Evolutionary conservation across 1,140 invertebrate species (phyloP), one percentile per base, ranked within the genome.

Genomic region (Scylla paramamosain): DNA sequence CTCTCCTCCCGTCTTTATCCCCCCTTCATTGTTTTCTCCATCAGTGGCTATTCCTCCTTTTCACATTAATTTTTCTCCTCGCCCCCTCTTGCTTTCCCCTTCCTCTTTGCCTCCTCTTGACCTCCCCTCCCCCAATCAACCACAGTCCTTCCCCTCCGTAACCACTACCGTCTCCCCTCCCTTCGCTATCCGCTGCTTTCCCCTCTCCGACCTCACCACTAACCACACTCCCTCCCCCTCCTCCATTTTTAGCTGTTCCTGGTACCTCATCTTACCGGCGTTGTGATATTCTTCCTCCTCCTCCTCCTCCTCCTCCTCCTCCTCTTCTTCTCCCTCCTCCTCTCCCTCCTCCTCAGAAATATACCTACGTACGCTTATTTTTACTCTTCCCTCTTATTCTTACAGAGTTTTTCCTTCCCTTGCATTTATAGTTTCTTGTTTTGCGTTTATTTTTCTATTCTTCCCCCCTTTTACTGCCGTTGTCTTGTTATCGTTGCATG

Each of bases 371-470:
- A 25, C 91, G 46, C 28, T 32, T 29, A n/a, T 88, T 88, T 39
- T 46, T 88, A 45, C 45, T 46, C 86, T 28, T 88, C 86, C 32
- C 32, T 39, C 83, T 39, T 86, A 88, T 32, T 88, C 86, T 46
- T 0, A 39, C 32, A 29, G 1, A 20, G 31, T 8, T 45, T 88
- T 28, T 88, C 45, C 86, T 77, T 25, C 16, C n/a, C 25, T n/a
- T 2, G 67, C 20, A n/a, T 77, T 77, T 77, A 77, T n/a, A n/a
- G 67, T n/a, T 77, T n/a, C 20, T 77, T 77, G 6, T n/a, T 77
- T 77, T 77, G 39, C 39, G 39, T 29, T 83, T 83, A 83, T 83
- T 32, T 46, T 45, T 31, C 31, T 88, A 25, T 88, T 88, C 14
- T 88, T 45, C 31, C 32, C 29, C 31, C 31, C 31, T 31, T 88